These are phyloP conservation scores for Alethe castanea DNA, from an alignment of 2,113 vertebrate species.

Conservation along the genomic window DNA sequence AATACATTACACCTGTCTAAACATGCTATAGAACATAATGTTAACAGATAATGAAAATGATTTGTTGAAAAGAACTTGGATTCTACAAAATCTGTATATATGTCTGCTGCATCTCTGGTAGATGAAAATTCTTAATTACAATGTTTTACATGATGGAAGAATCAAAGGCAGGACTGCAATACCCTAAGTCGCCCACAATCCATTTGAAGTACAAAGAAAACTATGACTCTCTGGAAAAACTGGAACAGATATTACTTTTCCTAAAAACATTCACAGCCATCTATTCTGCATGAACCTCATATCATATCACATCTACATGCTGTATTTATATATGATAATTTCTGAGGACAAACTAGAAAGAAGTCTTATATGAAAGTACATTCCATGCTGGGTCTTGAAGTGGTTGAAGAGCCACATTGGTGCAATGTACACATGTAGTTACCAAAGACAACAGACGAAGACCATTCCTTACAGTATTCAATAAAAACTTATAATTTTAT, in stretches of 20 bases:
- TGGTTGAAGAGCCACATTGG: neutral
- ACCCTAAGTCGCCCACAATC: neutral
- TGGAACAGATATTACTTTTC: neutral
- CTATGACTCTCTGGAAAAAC: neutral
- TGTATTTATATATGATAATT: neutral
- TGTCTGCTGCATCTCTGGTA: neutral
- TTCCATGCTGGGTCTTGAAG: neutral
- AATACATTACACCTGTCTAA: neutral
- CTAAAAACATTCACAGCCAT: neutral
- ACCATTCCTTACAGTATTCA: neutral
- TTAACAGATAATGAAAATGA: neutral
- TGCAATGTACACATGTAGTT: neutral
- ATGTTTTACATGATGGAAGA: neutral
- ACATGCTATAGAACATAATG: neutral
- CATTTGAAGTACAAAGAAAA: neutral
- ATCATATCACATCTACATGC: neutral
- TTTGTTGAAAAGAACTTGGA: neutral
- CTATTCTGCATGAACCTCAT: fast-evolving
- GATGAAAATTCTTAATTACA: neutral
- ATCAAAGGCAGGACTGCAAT: neutral
- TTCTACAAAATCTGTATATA: neutral
- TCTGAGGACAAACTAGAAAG: neutral
- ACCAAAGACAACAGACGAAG: neutral
- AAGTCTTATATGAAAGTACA: neutral
- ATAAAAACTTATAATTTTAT: neutral